Evolutionary conservation across 2,888 invertebrate species (phyloP), one percentile per base, ranked within the genome.

Genomic region (Lithophane leautieri): DNA sequence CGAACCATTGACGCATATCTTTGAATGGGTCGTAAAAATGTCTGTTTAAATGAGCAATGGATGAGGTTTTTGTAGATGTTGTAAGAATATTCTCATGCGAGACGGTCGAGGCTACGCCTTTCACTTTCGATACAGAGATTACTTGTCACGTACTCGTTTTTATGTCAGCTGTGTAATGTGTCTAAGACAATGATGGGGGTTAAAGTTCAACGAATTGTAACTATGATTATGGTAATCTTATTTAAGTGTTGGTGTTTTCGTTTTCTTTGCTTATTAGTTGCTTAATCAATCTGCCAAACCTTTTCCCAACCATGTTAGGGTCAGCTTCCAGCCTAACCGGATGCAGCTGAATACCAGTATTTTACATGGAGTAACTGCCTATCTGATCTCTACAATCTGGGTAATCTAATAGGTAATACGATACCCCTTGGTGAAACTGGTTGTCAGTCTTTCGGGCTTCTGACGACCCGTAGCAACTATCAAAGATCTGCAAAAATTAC

Each of bases 41-140:
- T 54, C 69, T 74, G 47, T 67, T 65, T 40, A 73, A 88, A 28
- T 70, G 34, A 71, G 81, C 79, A 87, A 78, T 88, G 87, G 73
- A 76, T 78, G 74, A 58, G 66, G 79, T 78, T 84, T 81, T 77
- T 74, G 11, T 40, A 16, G 73, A 70, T 60, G 50, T 71, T 47
- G 73, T 66, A 73, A 77, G 83, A 87, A 85, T 85, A 87, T 89
- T 90, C 90, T 84, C 89, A 89, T 89, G 86, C 86, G 84, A 86
- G 85, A 73, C 82, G 54, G 76, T 86, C 89, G 90, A 92, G 92
- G 92, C 85, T 90, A 88, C 79, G 86, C 93, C 92, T 93, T 93
- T 93, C 92, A 91, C 93, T 93, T 92, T 91, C 90, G 85, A 90
- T 91, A 80, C 90, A 86, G 69, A 81, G 84, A 86, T 86, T 88